phyloP scores from a whole-genome alignment of 2,113 vertebrate genomes.

The Sylvilagus bachmani region DNA sequence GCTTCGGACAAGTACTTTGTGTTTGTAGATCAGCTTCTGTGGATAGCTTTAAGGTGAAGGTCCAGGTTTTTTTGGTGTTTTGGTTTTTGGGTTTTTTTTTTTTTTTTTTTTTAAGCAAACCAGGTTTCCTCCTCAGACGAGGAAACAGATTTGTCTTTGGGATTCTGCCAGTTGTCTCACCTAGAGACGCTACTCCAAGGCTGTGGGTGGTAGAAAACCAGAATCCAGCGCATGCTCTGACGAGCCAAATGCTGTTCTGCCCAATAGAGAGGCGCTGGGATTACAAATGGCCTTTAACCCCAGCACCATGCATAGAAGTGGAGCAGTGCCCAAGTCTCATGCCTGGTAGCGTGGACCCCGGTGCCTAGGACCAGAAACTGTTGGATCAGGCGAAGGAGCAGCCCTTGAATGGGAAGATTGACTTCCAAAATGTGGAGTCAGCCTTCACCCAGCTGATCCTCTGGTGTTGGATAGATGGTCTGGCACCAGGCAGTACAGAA shows the following conservation, averaged over 20 bases:
- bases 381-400: neutral
- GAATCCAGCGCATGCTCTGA: constrained; percentile 29
- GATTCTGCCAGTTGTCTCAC: neutral
- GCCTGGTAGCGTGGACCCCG: neutral
- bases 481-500: constrained; percentile 18
- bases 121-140: neutral
- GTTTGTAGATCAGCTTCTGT: neutral
- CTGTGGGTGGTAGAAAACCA: neutral
- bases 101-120: neutral
- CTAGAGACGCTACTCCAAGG: neutral
- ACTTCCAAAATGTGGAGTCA: neutral
- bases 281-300: neutral
- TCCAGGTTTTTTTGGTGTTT: neutral
- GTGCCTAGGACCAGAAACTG: neutral
- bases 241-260: neutral
- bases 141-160: neutral
- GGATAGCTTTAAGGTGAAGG: neutral
- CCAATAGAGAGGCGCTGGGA: neutral
- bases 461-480: neutral
- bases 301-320: neutral
- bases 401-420: constrained; percentile 26
- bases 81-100: neutral
- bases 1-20: neutral
- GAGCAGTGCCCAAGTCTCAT: neutral
- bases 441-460: neutral